Percentiles rank a stretch among this genome's conserved stretches.
phyloP scores from a whole-genome alignment of 1,140 invertebrate genomes.

The Manduca sexta region DNA sequence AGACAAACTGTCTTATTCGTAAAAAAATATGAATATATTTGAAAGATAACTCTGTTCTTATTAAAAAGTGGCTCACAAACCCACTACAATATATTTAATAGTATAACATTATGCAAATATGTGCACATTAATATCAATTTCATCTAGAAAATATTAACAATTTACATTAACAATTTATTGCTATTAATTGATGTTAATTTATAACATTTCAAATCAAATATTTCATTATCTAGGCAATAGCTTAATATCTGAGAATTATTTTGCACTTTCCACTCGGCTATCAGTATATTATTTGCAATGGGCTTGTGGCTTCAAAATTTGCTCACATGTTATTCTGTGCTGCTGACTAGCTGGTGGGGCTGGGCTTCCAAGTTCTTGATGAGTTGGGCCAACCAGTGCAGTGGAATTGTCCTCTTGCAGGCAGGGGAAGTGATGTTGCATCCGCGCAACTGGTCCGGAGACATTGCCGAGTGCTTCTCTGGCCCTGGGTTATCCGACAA shows the following conservation, averaged over 20 bases:
- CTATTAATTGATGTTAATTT: too few relatives aligned
- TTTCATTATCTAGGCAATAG: background rate
- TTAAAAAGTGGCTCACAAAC: constrained; percentile 2
- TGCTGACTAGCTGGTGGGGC: constrained; percentile 55
- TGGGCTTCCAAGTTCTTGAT: constrained; percentile 93
- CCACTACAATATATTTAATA: constrained; percentile 6
- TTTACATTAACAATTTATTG: too few relatives aligned
- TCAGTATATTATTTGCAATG: constrained; percentile 8
- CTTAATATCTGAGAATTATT: background rate
- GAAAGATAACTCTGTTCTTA: constrained; percentile 8
- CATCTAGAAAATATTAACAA: too few relatives aligned
- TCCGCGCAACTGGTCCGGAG: constrained; percentile 98
- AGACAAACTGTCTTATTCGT: constrained; percentile 3
- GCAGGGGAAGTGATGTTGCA: constrained; percentile 90
- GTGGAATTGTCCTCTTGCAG: constrained; percentile 92
- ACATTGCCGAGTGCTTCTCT: constrained; percentile 97
- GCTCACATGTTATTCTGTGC: constrained; percentile 64
- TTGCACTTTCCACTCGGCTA: too few relatives aligned
- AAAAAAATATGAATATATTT: constrained; percentile 1
- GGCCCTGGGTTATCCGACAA: constrained; percentile 98
- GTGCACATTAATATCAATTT: too few relatives aligned
- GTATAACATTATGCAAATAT: too few relatives aligned
- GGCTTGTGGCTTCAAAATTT: constrained; percentile 32
- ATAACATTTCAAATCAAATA: background rate
- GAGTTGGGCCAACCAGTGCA: constrained; percentile 92